Evolutionary conservation across 2,797 vertebrate genomes (phyloP), one percentile per base, ranked within the genome.

Genomic region (Kryptopterus vitreolus): DNA sequence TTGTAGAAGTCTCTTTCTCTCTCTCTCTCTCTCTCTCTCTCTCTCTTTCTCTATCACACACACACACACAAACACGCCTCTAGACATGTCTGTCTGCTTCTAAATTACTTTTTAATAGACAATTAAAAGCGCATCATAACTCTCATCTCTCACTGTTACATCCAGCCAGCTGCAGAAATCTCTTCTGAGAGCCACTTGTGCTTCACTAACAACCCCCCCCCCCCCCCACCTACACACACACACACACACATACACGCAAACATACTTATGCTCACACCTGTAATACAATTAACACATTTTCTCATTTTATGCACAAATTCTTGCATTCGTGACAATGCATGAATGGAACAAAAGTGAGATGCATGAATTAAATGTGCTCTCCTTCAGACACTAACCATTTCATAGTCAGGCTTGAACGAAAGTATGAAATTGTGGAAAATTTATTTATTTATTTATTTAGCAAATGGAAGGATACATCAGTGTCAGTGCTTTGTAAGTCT

Each of bases 31-130:
- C 26, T 29, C 16, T 3, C 20, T 33, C 52, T 55, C 70, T 38
- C 13, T 38, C 1, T 3, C 22, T 7, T 10, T 7, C 38, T 7
- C 38, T 7, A 26, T 29, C 13, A 29, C 66, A 12, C 1, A 68
- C 43, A 50, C 26, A 52, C 16, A 9, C 20, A 55, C 52, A 73
- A 52, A 58, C 13, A 58, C 3, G 7, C 22, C 53, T 43, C 55
- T 38, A 16, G 71, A 57, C n/a, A 1, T 74, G 33, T 4, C 53
- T 43, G 71, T 33, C 35, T 74, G 71, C 24, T n/a, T 57, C 52
- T 58, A 58, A 94, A 94, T 94, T 92, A 92, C 91, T 90, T 93
- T 93, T 94, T 93, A 93, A 94, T 93, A 91, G 92, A 93, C 93
- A 93, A 93, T 93, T 92, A 94, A 92, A 89, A 91, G 84, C 58